Evolutionary conservation across 2,888 invertebrate genomes (phyloP), one percentile per base, ranked within the genome.

Genomic region (Andrena trimmerana): DNA sequence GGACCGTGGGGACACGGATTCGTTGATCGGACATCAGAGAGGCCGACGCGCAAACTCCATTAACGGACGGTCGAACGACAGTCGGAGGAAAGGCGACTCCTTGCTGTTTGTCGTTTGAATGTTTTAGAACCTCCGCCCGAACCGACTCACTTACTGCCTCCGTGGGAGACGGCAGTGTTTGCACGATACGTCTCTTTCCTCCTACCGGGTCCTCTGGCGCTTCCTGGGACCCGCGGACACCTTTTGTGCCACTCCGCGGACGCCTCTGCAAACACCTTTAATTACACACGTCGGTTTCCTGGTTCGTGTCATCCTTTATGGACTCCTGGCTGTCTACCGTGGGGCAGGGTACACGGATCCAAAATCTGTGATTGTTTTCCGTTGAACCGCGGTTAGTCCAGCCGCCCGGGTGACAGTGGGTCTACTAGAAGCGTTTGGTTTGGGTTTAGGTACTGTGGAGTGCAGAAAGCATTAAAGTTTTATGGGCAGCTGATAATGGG

Each of bases 31-130:
- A 93, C 91, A 91, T 94, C 94, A 93, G 90, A 93, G 92, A 90
- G 88, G 91, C 93, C 94, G 93, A 93, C 94, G 90, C 93, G 92
- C 94, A 93, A 94, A 94, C 93, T 93, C 91, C 89, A 91, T 93
- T 94, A 94, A 94, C 94, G 94, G 93, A 93, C 92, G 85, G 86
- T 89, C 85, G 85, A 86, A 83, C 83, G 81, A 81, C 81, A 86
- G 66, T 81, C 78, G 68, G 84, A 79, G 76, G 74, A 67, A 78
- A 82, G 66, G 72, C 86, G 88, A 86, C 90, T 91, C 90, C 90
- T 90, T 88, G 90, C 90, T 94, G 93, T 94, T 93, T 93, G 93
- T 92, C 93, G 90, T 92, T 93, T 92, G 92, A 92, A 93, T 93
- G 93, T 94, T 94, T 93, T 92, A 92, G 93, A 92, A 90, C 90